phyloP scores from a whole-genome alignment of 2,797 vertebrate species.

The Lithobates sylvaticus region DNA sequence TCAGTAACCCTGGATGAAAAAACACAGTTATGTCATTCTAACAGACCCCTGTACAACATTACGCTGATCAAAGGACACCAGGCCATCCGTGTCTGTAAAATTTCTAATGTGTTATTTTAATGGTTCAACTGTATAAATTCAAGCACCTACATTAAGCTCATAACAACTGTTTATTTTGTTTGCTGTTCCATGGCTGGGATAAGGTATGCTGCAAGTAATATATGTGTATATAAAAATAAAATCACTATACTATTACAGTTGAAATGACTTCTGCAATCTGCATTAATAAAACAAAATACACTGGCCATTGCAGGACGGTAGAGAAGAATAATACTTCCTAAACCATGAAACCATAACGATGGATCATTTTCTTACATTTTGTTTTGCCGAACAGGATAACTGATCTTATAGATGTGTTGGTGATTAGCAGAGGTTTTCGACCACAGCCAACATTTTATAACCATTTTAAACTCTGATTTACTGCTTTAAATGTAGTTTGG shows the following conservation, averaged over 20 bases:
- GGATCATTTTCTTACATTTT: slow-evolving; percentile 49
- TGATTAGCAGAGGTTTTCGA: slow-evolving; percentile 51
- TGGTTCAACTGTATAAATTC: background rate
- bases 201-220: background rate
- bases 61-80: background rate
- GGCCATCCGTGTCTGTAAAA: background rate
- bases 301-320: slow-evolving; percentile 1
- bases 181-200: background rate
- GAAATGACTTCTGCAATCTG: slow-evolving; percentile 13
- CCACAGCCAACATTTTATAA: slow-evolving; percentile 50
- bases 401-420: slow-evolving; percentile 43
- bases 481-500: slow-evolving; percentile 48
- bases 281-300: slow-evolving; percentile 18
- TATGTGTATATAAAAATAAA: slow-evolving; percentile 18
- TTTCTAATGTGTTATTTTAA: background rate
- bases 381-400: slow-evolving; percentile 45
- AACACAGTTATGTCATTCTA: background rate
- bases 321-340: background rate
- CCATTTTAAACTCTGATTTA: slow-evolving; percentile 53
- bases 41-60: background rate
- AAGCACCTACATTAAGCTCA: background rate
- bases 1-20: background rate
- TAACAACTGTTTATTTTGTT: slow-evolving; percentile 1
- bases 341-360: slow-evolving; percentile 35
- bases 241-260: slow-evolving; percentile 6